Conservation (phyloP, 2,888 invertebrate genomes). For the Phaedon cochleariae region DNA sequence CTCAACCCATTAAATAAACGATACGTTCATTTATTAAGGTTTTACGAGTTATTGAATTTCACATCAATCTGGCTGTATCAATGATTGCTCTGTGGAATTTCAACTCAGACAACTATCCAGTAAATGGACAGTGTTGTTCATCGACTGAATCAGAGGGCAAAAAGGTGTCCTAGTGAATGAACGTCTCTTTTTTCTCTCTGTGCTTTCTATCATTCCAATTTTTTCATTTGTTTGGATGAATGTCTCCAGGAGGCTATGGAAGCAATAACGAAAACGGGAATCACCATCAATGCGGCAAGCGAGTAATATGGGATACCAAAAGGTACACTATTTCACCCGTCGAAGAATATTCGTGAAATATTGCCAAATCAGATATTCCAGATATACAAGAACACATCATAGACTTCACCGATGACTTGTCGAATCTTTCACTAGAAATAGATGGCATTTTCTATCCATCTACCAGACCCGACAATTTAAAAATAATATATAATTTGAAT, state of each 20-base stretch:
- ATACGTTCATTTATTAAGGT: too few species aligned
- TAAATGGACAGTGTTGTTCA: neutral
- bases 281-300: neutral
- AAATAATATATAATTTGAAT: too few species aligned
- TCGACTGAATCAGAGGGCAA: neutral
- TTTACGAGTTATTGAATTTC: neutral
- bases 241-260: too few species aligned
- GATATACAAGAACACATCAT: too few species aligned
- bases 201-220: neutral
- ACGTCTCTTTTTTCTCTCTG: neutral
- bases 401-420: too few species aligned
- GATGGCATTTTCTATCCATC: too few species aligned
- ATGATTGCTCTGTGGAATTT: neutral
- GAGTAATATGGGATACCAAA: neutral
- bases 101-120: neutral
- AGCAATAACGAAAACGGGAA: too few species aligned
- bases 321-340: neutral
- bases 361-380: too few species aligned
- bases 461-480: too few species aligned
- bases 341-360: slow-evolving; percentile 11
- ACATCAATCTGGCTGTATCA: neutral
- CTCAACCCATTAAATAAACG: neutral
- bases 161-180: neutral
- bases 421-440: too few species aligned
- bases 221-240: neutral